phyloP scores from a whole-genome alignment of 1,140 invertebrate species.

The Pectinophora gossypiella region DNA sequence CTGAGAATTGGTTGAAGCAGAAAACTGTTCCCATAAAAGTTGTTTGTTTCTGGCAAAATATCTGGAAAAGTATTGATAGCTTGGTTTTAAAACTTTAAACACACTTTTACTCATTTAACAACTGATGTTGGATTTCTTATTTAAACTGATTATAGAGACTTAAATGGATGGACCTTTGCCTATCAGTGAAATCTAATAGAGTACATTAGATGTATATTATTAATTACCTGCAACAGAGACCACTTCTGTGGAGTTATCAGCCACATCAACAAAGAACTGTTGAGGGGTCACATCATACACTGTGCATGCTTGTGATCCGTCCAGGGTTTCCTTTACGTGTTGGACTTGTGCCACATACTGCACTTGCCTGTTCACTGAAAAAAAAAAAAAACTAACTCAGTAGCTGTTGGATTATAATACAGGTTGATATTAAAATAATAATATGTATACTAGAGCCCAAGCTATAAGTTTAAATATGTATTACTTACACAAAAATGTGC shows the following conservation, averaged over 20 bases:
- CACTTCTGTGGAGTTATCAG: constrained; percentile 43
- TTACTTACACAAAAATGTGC: constrained; percentile 44
- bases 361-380: constrained; percentile 51
- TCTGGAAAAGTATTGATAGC: too few species aligned
- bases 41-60: constrained; percentile 29
- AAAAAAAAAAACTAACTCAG: background rate
- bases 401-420: too few species aligned
- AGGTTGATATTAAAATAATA: too few species aligned
- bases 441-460: too few species aligned
- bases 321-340: constrained; percentile 34
- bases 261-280: constrained; percentile 49
- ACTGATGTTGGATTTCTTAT: too few species aligned
- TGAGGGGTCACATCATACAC: constrained; percentile 47
- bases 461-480: too few species aligned
- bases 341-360: constrained; percentile 49
- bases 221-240: constrained; percentile 47
- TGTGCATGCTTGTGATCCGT: constrained; percentile 28
- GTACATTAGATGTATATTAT: too few species aligned
- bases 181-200: too few species aligned
- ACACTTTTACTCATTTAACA: too few species aligned
- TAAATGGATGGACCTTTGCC: too few species aligned
- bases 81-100: too few species aligned
- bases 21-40: constrained; percentile 37
- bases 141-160: too few species aligned
- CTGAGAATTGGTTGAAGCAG: constrained; percentile 33